Base-by-base conservation (phyloP, 2,113 vertebrate genomes). In the Prochilodus magdalenae region DNA sequence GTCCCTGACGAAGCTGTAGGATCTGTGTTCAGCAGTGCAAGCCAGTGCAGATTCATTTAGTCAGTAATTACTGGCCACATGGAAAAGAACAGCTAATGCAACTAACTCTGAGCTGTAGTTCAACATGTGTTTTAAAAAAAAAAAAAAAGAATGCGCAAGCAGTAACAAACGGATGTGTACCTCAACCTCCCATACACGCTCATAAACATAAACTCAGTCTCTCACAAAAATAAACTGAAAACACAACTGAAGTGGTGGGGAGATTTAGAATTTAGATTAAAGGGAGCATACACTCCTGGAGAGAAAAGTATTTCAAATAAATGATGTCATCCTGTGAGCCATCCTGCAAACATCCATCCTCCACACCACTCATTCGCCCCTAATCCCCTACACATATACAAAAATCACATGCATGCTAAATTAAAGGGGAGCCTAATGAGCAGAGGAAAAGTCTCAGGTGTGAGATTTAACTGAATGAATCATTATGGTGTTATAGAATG, bases 41-140 rank as follows among this genome's bases (percentile, higher is more conserved):
- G 29, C 36, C 49, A 59, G 73, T 44, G 49, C 73, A 70, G 63
- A 84, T 91, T 86, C 91, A 93, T 93, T 93, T 89, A 93, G 87
- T 85, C 75, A 33, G 75, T 91, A 94, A 94, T 95, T 93, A 86
- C 88, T 74, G 55, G 53, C 60, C 70, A 83, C 84, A 87, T 90
- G 91, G 90, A 88, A 88, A 90, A 89, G 83, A 92, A 93, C 91
- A 90, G 83, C 87, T 92, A 92, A 93, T 93, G 88, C 79, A 72
- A 77, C 84, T 83, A 29, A 81, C 81, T 80, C 57, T 75, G 77
- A 80, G 12, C 59, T 69, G 59, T 82, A 55, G 75, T 86, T 51
- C 87, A 78, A 87, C 79, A 73, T 80, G 74, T 67, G 36, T 55
- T 66, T 85, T 82, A 70, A 36, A 36, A 20, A 69, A 79, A 69